A percentile compares a stretch with the other conserved stretches of the same genome.
Evolutionary conservation across 2,113 vertebrate species (phyloP).

Genomic region (Saccopteryx bilineata): DNA sequence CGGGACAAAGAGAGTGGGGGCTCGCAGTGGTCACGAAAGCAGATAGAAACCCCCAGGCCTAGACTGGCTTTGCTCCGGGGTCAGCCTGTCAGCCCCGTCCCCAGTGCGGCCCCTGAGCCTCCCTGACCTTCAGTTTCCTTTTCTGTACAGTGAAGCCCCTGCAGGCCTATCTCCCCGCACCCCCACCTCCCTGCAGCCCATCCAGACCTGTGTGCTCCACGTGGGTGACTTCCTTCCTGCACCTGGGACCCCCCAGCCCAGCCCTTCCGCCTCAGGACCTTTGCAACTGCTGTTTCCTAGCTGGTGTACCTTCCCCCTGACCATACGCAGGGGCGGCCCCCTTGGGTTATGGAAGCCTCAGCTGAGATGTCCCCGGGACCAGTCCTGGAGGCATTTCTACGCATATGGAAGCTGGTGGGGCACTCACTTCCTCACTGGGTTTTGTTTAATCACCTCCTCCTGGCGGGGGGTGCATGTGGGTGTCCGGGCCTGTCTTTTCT

Average conservation of each 20-base stretch:
- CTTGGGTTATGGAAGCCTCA: accelerated
- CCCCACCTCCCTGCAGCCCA: background rate
- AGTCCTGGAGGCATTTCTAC: background rate
- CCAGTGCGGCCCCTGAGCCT: background rate
- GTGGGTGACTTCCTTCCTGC: accelerated
- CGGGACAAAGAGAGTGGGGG: accelerated
- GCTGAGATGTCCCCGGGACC: background rate
- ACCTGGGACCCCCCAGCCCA: background rate
- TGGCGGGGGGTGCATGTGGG: accelerated
- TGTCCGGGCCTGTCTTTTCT: background rate
- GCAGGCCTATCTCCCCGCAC: background rate
- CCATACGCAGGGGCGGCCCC: accelerated
- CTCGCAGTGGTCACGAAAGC: accelerated
- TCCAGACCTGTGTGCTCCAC: background rate
- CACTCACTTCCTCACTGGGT: accelerated
- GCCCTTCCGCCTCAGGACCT: background rate
- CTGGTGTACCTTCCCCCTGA: accelerated
- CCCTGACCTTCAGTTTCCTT: background rate
- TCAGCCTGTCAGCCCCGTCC: background rate
- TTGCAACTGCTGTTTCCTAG: accelerated
- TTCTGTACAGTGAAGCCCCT: background rate
- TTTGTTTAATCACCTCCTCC: background rate
- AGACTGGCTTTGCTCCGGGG: background rate
- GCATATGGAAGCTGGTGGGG: background rate
- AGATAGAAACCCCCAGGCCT: background rate